Conservation (phyloP, 2,797 vertebrate species). For the Limnodromus scolopaceus region DNA sequence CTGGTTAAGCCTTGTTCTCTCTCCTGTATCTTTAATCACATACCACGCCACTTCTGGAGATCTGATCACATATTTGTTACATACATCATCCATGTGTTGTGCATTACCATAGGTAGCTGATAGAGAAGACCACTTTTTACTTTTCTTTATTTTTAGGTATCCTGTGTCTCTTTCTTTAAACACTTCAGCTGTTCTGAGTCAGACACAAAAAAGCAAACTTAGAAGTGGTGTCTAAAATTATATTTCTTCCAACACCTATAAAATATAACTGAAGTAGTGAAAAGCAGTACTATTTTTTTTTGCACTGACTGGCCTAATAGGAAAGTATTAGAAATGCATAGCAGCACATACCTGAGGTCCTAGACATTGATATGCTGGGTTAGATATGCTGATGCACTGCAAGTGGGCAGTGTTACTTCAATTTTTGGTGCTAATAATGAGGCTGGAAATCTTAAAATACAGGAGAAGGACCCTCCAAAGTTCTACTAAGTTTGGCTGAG, state of each 20-base stretch:
- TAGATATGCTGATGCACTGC: accelerated
- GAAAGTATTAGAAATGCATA: background rate
- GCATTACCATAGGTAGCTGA: background rate
- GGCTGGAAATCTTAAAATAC: background rate
- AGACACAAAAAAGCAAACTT: background rate
- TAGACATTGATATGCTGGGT: background rate
- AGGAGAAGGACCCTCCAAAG: background rate
- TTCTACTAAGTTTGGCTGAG: background rate
- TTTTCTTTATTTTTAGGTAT: background rate
- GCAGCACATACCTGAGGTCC: background rate
- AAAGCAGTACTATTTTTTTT: background rate
- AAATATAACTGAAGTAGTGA: background rate
- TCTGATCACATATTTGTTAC: background rate
- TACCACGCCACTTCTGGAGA: background rate
- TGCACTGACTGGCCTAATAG: background rate
- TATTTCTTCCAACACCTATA: background rate
- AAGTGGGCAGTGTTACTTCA: background rate
- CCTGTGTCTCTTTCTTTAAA: background rate
- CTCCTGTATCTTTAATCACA: background rate
- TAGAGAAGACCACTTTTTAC: background rate
- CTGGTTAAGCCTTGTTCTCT: background rate
- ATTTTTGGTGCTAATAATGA: background rate
- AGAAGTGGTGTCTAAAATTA: background rate
- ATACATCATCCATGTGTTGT: background rate
- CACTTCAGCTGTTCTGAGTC: background rate